Base-by-base conservation (phyloP, 2,113 vertebrate genomes). In the Nycticebus coucang region DNA sequence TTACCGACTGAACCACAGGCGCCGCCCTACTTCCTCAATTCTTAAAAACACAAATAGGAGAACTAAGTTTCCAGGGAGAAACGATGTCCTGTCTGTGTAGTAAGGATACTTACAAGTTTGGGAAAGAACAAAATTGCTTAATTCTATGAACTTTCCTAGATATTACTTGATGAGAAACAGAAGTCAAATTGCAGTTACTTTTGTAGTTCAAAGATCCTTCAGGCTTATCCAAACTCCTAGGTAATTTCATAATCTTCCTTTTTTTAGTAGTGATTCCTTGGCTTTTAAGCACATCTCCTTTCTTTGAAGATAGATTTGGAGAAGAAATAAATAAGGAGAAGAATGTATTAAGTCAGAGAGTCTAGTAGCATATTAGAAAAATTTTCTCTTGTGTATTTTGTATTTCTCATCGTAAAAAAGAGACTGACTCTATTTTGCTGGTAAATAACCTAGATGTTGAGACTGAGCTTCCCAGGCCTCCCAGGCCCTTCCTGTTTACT, bases 401-500 rank as follows among this genome's bases (percentile, higher is more conserved):
- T 79, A 78, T 87, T 90, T 89, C 60, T 82, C n/a, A 64, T 64
- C 57, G 59, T 45, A 69, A n/a, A 22, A 62, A 80, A 41, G 24
- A 94, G 68, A 35, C 28, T 59, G n/a, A 91, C 81, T 93, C 77
- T 79, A 0, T 95, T 95, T 87, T 96, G 60, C 72, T 92, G 45
- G 77, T 79, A 93, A 97, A 92, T 91, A 74, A 86, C 33, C 72
- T 93, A 7, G 89, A 71, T 81, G 45, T 77, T 92, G 93, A 94
- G 41, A 78, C 21, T 6, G 14, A 77, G 72, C 3, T 45, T 82
- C 7, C 82, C 69, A 53, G 33, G 72, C 12, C 68, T 89, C 62
- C 22, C 33, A 4, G 24, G 7, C 64, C 18, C 37, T 17, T 57
- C 37, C 33, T n/a, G 41, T 17, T 92, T 80, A 78, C 68, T 88